These are phyloP conservation scores for Bergia sp. DNA, from an alignment of 92 coral and sea anemone genomes.

Conservation along the genomic window DNA sequence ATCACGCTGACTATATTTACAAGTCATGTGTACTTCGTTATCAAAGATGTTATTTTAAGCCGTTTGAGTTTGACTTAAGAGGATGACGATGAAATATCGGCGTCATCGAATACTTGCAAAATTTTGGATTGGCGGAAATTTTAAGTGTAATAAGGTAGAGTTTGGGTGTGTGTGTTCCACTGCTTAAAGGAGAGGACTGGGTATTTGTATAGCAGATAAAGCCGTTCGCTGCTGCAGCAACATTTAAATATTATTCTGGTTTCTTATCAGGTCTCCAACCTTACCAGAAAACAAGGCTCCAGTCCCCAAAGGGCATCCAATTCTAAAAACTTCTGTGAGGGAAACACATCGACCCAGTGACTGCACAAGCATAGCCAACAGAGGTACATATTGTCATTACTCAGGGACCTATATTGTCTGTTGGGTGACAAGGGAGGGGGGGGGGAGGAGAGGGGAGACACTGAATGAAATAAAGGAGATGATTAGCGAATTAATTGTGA, in stretches of 20 bases:
- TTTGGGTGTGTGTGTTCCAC: not conserved
- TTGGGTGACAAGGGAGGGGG: not conserved
- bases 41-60: too few relatives aligned
- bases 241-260: not conserved
- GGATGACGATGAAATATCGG: too few relatives aligned
- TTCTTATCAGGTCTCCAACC: conserved; percentile 24
- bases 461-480: not conserved
- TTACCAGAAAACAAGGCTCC: conserved; percentile 81
- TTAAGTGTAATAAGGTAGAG: not conserved
- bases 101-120: too few relatives aligned
- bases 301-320: conserved; percentile 63
- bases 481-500: not conserved
- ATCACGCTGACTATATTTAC: too few relatives aligned
- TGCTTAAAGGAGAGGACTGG: not conserved
- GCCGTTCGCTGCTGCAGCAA: not conserved
- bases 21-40: too few relatives aligned
- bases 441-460: not conserved
- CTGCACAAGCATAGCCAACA: not conserved
- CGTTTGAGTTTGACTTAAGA: too few relatives aligned
- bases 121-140: too few relatives aligned
- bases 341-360: not conserved
- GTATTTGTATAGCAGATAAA: not conserved
- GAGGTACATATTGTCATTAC: conserved; percentile 6
- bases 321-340: conserved; percentile 25
- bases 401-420: not conserved